Conservation (phyloP, 23 tunicate genomes). For the Phallusia fumigata region DNA sequence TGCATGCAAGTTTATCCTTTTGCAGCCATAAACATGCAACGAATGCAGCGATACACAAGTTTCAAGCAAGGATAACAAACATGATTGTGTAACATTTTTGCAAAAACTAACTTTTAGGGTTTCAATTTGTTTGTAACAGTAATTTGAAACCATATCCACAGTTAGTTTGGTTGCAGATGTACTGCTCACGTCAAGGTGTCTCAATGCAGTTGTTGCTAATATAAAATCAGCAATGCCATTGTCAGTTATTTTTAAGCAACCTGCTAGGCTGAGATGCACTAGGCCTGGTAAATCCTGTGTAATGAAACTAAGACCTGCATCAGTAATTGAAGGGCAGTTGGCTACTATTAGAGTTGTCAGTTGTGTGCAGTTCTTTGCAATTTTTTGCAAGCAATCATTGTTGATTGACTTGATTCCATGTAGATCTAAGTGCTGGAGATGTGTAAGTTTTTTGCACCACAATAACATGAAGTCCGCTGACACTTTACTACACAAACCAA, state of each 20-base stretch:
- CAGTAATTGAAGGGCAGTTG: constrained; percentile 44
- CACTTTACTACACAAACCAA: constrained; percentile 65
- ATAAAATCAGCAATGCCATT: constrained; percentile 41
- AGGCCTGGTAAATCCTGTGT: constrained; percentile 26
- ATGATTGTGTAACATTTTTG: constrained; percentile 47
- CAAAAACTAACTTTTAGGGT: constrained; percentile 74
- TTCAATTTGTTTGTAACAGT: constrained; percentile 14
- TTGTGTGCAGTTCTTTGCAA: constrained; percentile 41
- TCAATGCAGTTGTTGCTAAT: neutral
- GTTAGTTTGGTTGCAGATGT: constrained; percentile 41
- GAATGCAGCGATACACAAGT: constrained; percentile 23
- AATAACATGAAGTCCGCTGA: constrained; percentile 32
- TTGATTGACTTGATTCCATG: constrained; percentile 55
- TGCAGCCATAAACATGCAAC: constrained; percentile 71
- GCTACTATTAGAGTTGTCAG: constrained; percentile 41
- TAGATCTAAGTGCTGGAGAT: constrained; percentile 43
- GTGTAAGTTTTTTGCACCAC: constrained; percentile 15
- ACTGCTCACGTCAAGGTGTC: constrained; percentile 53
- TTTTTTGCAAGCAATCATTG: constrained; percentile 37
- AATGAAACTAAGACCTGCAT: constrained; percentile 42
- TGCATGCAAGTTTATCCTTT: constrained; percentile 32
- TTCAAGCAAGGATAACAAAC: constrained; percentile 33
- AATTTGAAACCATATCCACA: constrained; percentile 27
- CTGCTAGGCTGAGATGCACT: constrained; percentile 40
- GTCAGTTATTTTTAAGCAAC: constrained; percentile 58